Conservation (phyloP, 2,797 vertebrate genomes). For the Mormyrus hasselquistii region DNA sequence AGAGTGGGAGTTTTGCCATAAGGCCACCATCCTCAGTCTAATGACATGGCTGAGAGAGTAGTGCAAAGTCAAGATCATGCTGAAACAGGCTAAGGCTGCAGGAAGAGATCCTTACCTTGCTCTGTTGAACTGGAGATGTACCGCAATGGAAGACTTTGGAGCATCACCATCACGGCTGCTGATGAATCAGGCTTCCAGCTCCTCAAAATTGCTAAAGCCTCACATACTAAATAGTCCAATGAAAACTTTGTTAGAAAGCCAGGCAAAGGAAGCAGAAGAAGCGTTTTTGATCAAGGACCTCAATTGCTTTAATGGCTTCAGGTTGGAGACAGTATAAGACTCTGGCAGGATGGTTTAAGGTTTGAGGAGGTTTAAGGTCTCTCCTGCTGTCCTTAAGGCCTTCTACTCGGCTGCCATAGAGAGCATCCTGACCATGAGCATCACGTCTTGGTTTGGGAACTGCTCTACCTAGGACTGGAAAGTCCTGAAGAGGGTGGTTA, state of each 20-base stretch:
- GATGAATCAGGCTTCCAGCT: neutral
- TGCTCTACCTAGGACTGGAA: too few relatives aligned
- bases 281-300: neutral
- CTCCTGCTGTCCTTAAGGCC: too few relatives aligned
- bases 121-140: neutral
- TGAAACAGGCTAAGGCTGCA: neutral
- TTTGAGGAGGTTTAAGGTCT: too few relatives aligned
- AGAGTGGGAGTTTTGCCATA: neutral
- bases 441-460: neutral
- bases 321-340: neutral
- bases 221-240: neutral
- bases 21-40: neutral
- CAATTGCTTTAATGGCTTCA: neutral
- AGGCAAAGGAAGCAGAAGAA: neutral
- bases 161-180: neutral
- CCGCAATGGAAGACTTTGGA: neutral
- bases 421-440: neutral
- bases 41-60: neutral
- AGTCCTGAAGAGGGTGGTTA: too few relatives aligned
- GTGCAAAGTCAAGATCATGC: neutral
- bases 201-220: neutral
- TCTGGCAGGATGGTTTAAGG: neutral
- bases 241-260: neutral
- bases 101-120: neutral
- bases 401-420: neutral